Base-by-base conservation (phyloP, 2,888 invertebrate genomes). In the Hydraecia micacea region DNA sequence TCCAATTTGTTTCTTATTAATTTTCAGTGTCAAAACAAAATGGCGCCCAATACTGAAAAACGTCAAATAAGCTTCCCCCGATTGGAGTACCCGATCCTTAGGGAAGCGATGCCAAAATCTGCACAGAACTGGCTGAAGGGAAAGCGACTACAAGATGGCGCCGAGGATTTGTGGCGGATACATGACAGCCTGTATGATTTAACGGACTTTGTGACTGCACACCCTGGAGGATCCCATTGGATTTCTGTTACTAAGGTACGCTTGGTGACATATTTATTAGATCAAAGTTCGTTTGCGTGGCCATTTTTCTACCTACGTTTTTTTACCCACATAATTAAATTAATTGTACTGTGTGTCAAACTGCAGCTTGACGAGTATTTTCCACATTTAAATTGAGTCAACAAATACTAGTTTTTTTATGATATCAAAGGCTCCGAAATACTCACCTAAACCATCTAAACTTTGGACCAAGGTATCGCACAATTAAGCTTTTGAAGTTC, bases 201-300 rank as follows among this genome's bases (percentile, higher is more conserved):
- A 67, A 98, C 98, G 0, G 97, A 97, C 11, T 99, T 99, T 91
- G 96, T 98, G 3, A 93, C 97, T 0, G 95, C 95, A 46, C 99
- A 99, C 96, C 99, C 99, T 4, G 99, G 99, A 18, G 99, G 99
- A 0, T 86, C 97, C 0, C 97, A 98, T 88, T 99, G 98, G 98
- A 92, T 99, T 62, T 91, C 93, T 68, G 93, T 97, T 73, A 98
- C 98, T 0, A 97, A 98, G 97, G 98, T 97, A 91, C 58, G 71
- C 76, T 39, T 42, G 8, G 5, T 42, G 1, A 42, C 13, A 28
- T 32, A 28, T 49, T 36, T 60, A 4, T 21, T 42, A 28, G 32
- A 62, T 25, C 52, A n/a, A 46, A 25, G 15, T 49, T 42, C 5
- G 4, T 46, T 62, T 18, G 13, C 13, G 13, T 18, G 2, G 9